These are phyloP conservation scores for Xylocopa sonorina DNA, from an alignment of 1,140 invertebrate species.

Conservation along the genomic window DNA sequence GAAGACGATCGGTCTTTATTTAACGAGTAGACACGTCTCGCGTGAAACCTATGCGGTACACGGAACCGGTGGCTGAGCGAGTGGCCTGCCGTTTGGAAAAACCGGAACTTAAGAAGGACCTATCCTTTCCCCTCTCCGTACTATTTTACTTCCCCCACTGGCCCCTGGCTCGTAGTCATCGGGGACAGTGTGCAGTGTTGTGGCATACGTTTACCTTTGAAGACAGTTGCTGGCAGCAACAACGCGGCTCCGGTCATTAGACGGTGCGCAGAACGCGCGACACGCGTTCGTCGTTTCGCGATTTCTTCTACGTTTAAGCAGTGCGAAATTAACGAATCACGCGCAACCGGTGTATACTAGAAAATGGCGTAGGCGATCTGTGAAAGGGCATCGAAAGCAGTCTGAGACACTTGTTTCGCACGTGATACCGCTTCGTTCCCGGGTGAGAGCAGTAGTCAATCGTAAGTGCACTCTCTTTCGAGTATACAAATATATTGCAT, in stretches of 20 bases:
- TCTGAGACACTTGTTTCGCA: constrained; percentile 26
- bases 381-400: not conserved
- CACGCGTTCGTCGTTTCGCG: not conserved
- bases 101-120: constrained; percentile 27
- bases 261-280: not conserved
- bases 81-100: not conserved
- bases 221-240: constrained; percentile 50
- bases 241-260: constrained; percentile 4
- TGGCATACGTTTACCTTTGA: constrained; percentile 45
- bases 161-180: not conserved
- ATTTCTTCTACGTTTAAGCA: constrained; percentile 31
- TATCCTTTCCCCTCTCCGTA: constrained; percentile 15
- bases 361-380: not conserved
- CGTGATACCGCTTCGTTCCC: not conserved
- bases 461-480: constrained; percentile 2
- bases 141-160: constrained; percentile 21
- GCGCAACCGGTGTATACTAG: too few species aligned
- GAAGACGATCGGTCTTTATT: not conserved
- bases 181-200: not conserved
- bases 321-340: not conserved
- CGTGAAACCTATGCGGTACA: not conserved
- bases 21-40: not conserved
- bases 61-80: not conserved
- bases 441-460: not conserved
- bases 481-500: not conserved